Evolutionary conservation across 2,888 invertebrate species (phyloP), one percentile per base, ranked within the genome.

Genomic region (Scaptomyza flava): DNA sequence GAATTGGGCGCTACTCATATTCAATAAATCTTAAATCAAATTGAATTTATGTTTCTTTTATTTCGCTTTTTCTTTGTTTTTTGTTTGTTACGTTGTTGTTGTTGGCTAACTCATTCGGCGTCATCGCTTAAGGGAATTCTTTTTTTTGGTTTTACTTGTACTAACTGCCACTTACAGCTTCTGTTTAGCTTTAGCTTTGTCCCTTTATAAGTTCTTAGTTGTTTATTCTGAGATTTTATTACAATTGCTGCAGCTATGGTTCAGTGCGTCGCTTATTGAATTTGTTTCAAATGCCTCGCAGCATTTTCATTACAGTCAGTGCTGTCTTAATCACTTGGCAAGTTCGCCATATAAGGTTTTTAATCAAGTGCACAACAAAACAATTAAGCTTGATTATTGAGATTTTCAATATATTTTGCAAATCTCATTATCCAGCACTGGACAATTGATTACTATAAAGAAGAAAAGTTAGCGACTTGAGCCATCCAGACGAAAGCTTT

Each of bases 21-120:
- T 56, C 69, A 86, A 84, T 80, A 78, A 77, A 84, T 81, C 74
- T 75, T 73, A 79, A 87, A 89, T 87, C 84, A 87, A 87, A 85
- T 85, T 89, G 81, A 89, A 84, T 84, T 84, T 89, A 89, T 84
- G 89, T 71, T 84, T 81, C 72, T 65, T 75, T 67, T 79, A 58
- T 72, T 72, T 61, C 33, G 23, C n/a, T 23, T 11, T 65, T 64
- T 62, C 20, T 52, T 36, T n/a, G n/a, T n/a, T 36, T 36, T 48
- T 12, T 20, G 3, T 34, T 9, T 33, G 20, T n/a, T 48, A 3
- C 48, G 9, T 41, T 41, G 8, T 9, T 50, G 12, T 50, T 50
- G 33, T 9, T 50, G 6, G 23, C 20, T 11, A 50, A 34, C 34
- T 34, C 42, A 30, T 34, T 23, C 43, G 31, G 9, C 60, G 34